Conservation (phyloP, 2,888 invertebrate genomes). For the Lasioglossum oenotherae region DNA sequence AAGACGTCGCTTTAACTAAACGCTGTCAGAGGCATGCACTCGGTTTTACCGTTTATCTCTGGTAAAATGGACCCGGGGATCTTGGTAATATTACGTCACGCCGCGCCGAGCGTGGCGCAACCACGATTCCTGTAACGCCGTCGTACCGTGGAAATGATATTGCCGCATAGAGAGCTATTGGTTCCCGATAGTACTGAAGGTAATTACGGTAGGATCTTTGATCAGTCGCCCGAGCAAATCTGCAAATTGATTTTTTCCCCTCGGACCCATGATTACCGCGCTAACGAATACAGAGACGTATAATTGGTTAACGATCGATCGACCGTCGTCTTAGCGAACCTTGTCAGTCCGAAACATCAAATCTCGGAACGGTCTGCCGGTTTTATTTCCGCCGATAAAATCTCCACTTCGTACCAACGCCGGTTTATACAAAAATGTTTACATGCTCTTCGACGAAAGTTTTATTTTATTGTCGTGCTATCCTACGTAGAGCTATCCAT, state of each 20-base stretch:
- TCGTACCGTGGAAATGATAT: slow-evolving; percentile 45
- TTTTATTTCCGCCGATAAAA: background rate
- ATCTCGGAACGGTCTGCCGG: background rate
- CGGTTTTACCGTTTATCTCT: slow-evolving; percentile 28
- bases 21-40: slow-evolving; percentile 73
- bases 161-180: slow-evolving; percentile 31
- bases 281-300: slow-evolving; percentile 48
- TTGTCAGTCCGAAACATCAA: background rate
- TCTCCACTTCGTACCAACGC: background rate
- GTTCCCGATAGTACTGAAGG: slow-evolving; percentile 49
- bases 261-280: slow-evolving; percentile 33
- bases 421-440: background rate
- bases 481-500: background rate
- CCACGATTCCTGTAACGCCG: background rate
- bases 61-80: slow-evolving; percentile 20
- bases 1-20: slow-evolving; percentile 68
- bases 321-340: slow-evolving; percentile 30
- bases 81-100: slow-evolving; percentile 26
- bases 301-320: slow-evolving; percentile 54
- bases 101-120: background rate
- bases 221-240: slow-evolving; percentile 50
- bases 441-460: background rate
- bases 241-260: slow-evolving; percentile 56
- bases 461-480: background rate
- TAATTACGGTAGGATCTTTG: slow-evolving; percentile 56